phyloP scores from a whole-genome alignment of 1,140 invertebrate species.

The Drosophila kepulauana region DNA sequence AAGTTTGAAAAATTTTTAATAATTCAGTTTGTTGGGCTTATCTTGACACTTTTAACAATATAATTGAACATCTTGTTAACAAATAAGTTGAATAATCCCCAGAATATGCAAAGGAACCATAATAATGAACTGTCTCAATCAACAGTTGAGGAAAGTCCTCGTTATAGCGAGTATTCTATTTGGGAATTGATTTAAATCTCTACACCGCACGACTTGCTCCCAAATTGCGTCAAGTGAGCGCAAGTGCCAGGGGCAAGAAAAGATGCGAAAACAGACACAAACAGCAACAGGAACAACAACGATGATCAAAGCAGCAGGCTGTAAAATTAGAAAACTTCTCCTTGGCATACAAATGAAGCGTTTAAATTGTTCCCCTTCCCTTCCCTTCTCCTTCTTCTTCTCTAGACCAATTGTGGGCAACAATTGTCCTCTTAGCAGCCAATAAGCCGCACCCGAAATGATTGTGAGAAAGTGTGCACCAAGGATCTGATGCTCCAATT shows the following conservation, averaged over 20 bases:
- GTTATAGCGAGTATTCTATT: neutral
- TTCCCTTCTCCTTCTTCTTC: neutral
- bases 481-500: slow-evolving; percentile 23
- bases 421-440: slow-evolving; percentile 63
- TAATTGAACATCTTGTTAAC: too few relatives aligned
- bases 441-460: slow-evolving; percentile 53
- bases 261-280: neutral
- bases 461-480: slow-evolving; percentile 21
- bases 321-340: slow-evolving; percentile 40
- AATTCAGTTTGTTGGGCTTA: too few relatives aligned
- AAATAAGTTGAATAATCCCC: neutral
- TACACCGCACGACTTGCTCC: slow-evolving; percentile 9
- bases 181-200: slow-evolving; percentile 13
- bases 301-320: slow-evolving; percentile 32
- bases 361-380: slow-evolving; percentile 27
- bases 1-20: neutral
- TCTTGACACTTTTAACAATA: too few relatives aligned
- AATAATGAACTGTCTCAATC: slow-evolving; percentile 1
- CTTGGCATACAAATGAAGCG: slow-evolving; percentile 40
- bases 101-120: neutral
- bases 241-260: neutral
- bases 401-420: slow-evolving; percentile 7
- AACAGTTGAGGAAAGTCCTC: neutral
- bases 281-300: neutral
- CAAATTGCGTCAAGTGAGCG: neutral